Conservation (phyloP, 1,140 invertebrate species). For the Dendroctonus ponderosae region DNA sequence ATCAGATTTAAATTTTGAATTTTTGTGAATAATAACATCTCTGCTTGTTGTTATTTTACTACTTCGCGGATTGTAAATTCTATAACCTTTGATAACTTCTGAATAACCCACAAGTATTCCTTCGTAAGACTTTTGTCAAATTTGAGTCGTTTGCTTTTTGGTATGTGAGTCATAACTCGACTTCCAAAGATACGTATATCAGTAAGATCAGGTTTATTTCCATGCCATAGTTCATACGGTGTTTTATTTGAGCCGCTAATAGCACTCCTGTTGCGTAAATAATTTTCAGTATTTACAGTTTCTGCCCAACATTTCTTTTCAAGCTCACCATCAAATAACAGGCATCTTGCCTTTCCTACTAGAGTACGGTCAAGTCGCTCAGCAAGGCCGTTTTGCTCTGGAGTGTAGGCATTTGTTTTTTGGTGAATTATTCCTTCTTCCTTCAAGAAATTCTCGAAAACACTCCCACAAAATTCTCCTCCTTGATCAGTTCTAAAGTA, state of each 20-base stretch:
- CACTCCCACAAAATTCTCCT: constrained; percentile 13
- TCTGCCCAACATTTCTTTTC: constrained; percentile 49
- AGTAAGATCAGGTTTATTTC: constrained; percentile 34
- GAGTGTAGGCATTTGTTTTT: constrained; percentile 13
- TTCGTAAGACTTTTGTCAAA: constrained; percentile 38
- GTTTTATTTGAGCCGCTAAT: constrained; percentile 2
- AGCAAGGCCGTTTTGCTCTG: constrained; percentile 15
- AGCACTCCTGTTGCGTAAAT: neutral
- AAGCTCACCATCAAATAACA: constrained; percentile 46
- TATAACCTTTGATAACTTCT: constrained; percentile 40
- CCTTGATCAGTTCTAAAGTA: constrained; percentile 20
- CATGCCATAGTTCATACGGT: constrained; percentile 19
- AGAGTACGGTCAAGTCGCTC: constrained; percentile 30
- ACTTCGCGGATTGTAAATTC: constrained; percentile 8
- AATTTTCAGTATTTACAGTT: constrained; percentile 46
- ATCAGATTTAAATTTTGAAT: neutral
- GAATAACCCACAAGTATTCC: constrained; percentile 44
- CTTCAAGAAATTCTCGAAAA: constrained; percentile 20
- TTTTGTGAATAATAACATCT: constrained; percentile 17
- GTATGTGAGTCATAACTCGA: constrained; percentile 33
- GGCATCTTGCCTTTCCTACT: constrained; percentile 43
- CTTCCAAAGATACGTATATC: constrained; percentile 43
- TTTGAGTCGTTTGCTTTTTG: constrained; percentile 40
- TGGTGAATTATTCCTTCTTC: constrained; percentile 26
- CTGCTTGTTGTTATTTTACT: constrained; percentile 16